Conservation (phyloP, 2,113 vertebrate species). For the Myrmecobius fasciatus region DNA sequence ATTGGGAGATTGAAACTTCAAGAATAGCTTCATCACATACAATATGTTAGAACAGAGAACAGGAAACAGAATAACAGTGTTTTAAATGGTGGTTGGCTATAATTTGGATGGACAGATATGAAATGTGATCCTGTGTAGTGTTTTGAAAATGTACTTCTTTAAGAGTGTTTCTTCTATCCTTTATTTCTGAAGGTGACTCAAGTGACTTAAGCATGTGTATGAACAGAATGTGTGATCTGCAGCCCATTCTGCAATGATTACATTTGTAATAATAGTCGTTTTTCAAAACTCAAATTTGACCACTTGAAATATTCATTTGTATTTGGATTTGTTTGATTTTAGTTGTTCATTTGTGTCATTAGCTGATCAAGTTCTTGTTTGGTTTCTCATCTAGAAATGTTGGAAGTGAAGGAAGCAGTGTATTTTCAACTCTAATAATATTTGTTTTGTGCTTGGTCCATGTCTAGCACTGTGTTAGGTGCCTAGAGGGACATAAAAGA, state of each 20-base stretch:
- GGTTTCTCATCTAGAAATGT: neutral
- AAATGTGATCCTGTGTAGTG: constrained; percentile 39
- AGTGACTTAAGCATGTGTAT: constrained; percentile 3
- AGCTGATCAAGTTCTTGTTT: neutral
- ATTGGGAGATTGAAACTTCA: constrained; percentile 29
- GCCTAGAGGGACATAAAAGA: neutral
- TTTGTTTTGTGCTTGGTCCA: neutral
- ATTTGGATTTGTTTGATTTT: constrained; percentile 12
- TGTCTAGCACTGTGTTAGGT: neutral
- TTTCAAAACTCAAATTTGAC: neutral
- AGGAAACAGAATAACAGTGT: constrained; percentile 16
- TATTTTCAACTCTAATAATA: constrained; percentile 25
- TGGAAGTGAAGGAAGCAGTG: neutral
- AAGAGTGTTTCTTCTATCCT: constrained; percentile 50
- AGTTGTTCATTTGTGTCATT: neutral
- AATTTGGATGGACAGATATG: neutral
- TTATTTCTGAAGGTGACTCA: constrained; percentile 48
- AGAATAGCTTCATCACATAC: neutral
- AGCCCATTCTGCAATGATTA: constrained; percentile 7
- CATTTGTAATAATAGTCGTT: neutral
- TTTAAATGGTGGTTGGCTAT: neutral
- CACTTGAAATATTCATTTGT: constrained; percentile 9
- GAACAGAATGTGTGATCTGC: constrained; percentile 52
- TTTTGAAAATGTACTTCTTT: constrained; percentile 61
- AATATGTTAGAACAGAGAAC: neutral